Evolutionary conservation across 2,888 invertebrate species (phyloP), one percentile per base, ranked within the genome.

Genomic region (Sphinx pinastri): DNA sequence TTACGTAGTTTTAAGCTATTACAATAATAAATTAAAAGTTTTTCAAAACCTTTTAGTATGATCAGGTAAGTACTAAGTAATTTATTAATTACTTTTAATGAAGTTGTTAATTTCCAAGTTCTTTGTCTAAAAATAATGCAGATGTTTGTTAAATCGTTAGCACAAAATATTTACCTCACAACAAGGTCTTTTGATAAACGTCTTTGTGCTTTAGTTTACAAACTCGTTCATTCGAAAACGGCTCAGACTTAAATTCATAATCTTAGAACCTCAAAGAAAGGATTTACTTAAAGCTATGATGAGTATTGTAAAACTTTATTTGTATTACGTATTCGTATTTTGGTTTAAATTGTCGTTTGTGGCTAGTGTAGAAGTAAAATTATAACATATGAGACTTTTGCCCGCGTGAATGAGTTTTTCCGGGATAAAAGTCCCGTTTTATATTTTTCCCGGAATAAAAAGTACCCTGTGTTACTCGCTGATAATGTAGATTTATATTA

Each of bases 171-270:
- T 60, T 60, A 16, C 54, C 16, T 16, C n/a, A 45, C 60, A 45
- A 8, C 8, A 45, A 16, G 16, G 8, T 11, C 45, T 38, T 25
- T 58, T 57, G 57, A 57, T 55, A 3, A 55, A 19, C 16, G 31
- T 58, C 25, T 60, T 60, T n/a, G 60, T 60, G 6, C 45, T 45
- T 60, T 16, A 60, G 45, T 16, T 45, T 60, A 60, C n/a, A 60
- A 60, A 45, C 45, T 59, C 60, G 45, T 45, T 60, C 45, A 16
- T 60, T 45, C 14, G n/a, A 16, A 45, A 14, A 16, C 60, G 45
- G 60, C 45, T 60, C 60, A 60, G 60, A 60, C 60, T 57, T 25
- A 51, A 51, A 51, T 51, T 51, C 51, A 58, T 31, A 58, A 58
- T 58, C 58, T 58, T 11, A 3, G 16, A 45, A 45, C 45, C 60